phyloP scores from a whole-genome alignment of 2,888 invertebrate species.

The Schizotus pectinicornis region DNA sequence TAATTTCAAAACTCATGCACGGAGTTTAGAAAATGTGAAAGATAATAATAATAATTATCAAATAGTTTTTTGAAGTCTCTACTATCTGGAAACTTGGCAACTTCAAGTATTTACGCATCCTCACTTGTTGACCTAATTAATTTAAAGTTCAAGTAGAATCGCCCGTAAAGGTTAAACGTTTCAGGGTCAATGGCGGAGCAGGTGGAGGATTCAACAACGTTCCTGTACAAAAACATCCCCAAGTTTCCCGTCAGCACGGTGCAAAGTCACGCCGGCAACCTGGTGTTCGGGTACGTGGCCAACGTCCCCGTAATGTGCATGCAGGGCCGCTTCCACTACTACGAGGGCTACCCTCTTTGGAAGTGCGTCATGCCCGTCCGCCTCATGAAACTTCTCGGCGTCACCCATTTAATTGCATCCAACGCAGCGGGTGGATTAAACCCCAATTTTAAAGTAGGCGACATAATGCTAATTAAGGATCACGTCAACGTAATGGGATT shows the following conservation, averaged over 20 bases:
- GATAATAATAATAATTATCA: background rate
- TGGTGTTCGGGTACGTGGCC: constrained; percentile 83
- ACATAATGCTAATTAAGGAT: constrained; percentile 94
- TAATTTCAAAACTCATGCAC: too few species aligned
- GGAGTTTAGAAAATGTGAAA: too few species aligned
- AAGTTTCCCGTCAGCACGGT: constrained; percentile 90
- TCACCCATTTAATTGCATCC: constrained; percentile 75
- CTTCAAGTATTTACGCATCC: too few species aligned
- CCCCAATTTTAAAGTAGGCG: constrained; percentile 81
- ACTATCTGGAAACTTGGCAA: background rate
- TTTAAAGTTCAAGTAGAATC: too few species aligned
- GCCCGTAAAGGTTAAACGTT: background rate
- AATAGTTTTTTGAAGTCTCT: background rate
- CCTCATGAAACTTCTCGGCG: constrained; percentile 91
- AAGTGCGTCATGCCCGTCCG: constrained; percentile 90
- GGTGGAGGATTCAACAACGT: constrained; percentile 58
- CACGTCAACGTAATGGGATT: constrained; percentile 95
- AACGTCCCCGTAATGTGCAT: constrained; percentile 85
- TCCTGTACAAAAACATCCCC: constrained; percentile 87
- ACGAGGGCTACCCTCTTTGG: constrained; percentile 90
- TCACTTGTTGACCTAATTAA: too few species aligned
- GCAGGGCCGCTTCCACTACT: constrained; percentile 94
- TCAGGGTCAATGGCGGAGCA: constrained; percentile 6
- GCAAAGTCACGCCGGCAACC: constrained; percentile 82
- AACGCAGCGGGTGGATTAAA: constrained; percentile 96